phyloP scores from a whole-genome alignment of 1,140 invertebrate genomes.

The Zaprionus taronus region DNA sequence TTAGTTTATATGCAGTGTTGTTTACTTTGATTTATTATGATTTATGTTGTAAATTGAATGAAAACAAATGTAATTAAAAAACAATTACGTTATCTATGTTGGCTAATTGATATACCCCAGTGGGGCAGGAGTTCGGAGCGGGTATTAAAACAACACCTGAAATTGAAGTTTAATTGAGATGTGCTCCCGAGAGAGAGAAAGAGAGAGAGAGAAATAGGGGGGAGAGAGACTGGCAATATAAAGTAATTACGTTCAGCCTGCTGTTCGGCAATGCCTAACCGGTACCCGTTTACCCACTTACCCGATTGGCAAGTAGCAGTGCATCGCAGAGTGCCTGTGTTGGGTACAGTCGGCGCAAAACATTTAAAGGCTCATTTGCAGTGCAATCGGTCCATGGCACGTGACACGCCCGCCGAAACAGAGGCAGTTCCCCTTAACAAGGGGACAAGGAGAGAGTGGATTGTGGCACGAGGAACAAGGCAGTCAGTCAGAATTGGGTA shows the following conservation, averaged over 20 bases:
- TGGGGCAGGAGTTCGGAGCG: no score
- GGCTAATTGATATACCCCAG: constrained; percentile 28
- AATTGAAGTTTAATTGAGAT: constrained; percentile 76
- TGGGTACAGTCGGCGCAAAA: constrained; percentile 32
- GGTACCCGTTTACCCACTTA: constrained; percentile 11
- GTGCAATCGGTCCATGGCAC: constrained; percentile 17
- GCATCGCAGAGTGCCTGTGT: background rate
- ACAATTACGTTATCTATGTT: background rate
- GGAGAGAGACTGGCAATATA: constrained; percentile 48
- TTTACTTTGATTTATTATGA: background rate
- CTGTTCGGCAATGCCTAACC: constrained; percentile 26
- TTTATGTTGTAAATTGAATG: background rate
- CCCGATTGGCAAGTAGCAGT: constrained; percentile 3
- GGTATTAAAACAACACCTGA: constrained; percentile 54
- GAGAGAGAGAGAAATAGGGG: constrained; percentile 30
- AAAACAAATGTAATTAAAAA: constrained; percentile 3
- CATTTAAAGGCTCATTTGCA: constrained; percentile 57
- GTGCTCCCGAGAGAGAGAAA: background rate
- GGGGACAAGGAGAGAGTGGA: background rate
- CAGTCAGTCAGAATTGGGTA: constrained; percentile 5
- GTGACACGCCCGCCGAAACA: constrained; percentile 13
- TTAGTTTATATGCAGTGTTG: background rate
- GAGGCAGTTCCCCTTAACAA: background rate
- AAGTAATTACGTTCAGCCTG: constrained; percentile 48
- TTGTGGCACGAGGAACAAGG: background rate